Conservation (phyloP, 2,888 invertebrate genomes). For the Agrotis exclamationis region DNA sequence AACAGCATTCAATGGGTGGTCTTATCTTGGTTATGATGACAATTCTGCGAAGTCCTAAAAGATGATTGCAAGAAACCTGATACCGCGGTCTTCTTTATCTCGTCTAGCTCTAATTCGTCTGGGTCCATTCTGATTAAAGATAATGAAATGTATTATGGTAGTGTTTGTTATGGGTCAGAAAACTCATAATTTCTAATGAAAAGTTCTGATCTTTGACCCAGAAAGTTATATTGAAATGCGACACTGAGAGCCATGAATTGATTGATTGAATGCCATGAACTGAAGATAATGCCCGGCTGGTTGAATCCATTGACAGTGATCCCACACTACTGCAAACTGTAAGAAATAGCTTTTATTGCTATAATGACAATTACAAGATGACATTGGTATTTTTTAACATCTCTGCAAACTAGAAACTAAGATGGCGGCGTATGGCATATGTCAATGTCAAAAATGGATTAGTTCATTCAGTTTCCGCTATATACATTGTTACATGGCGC, state of each 20-base stretch:
- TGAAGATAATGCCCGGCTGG: not conserved
- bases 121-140: constrained; percentile 31
- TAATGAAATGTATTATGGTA: constrained; percentile 35
- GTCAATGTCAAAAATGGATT: not conserved
- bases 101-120: constrained; percentile 27
- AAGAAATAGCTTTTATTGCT: not conserved
- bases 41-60: constrained; percentile 35
- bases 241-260: constrained; percentile 1
- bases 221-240: constrained; percentile 22
- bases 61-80: constrained; percentile 25
- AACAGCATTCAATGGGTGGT: constrained; percentile 13
- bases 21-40: not conserved
- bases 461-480: not conserved
- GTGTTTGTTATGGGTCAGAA: constrained; percentile 25
- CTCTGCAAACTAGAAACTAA: too few relatives aligned
- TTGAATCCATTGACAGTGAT: constrained; percentile 2
- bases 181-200: constrained; percentile 41
- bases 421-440: not conserved
- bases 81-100: constrained; percentile 42
- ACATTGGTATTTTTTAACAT: too few relatives aligned
- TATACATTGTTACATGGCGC: not conserved
- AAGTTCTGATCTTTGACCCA: constrained; percentile 16
- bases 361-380: too few relatives aligned
- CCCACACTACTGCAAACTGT: too few relatives aligned
- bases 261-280: constrained; percentile 5